These are phyloP conservation scores for Automeris io DNA, from an alignment of 2,888 invertebrate species.

Conservation along the genomic window DNA sequence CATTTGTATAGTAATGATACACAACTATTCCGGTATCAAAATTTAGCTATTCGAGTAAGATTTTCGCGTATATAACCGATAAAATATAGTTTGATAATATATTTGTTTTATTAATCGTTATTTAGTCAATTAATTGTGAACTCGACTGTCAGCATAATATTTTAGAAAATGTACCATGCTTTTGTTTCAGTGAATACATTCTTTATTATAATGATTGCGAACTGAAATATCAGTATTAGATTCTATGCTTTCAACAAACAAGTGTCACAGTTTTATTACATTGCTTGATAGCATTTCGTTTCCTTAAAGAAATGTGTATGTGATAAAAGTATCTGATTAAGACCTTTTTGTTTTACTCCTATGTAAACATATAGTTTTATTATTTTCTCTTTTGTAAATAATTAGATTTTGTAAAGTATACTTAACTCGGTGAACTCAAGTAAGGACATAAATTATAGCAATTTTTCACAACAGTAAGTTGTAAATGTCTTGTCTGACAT, in stretches of 20 bases:
- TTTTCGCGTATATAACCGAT: too few relatives aligned
- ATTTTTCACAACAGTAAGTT: conserved; percentile 16
- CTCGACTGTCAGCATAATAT: too few relatives aligned
- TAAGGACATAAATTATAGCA: conserved; percentile 15
- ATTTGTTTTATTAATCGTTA: too few relatives aligned
- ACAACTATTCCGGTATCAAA: too few relatives aligned
- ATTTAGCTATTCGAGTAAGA: too few relatives aligned
- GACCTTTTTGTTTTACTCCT: conserved; percentile 59
- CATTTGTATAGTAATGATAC: too few relatives aligned
- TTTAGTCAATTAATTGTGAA: too few relatives aligned
- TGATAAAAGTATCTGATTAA: conserved; percentile 66
- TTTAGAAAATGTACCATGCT: too few relatives aligned
- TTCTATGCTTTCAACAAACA: conserved; percentile 49
- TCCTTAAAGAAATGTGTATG: conserved; percentile 55
- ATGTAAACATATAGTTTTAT: conserved; percentile 54
- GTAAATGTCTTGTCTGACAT: not conserved
- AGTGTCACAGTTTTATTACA: conserved; percentile 35
- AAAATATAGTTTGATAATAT: too few relatives aligned
- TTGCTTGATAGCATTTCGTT: conserved; percentile 30
- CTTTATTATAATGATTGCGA: not conserved
- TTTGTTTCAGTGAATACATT: too few relatives aligned
- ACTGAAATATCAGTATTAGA: conserved; percentile 33
- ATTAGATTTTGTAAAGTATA: conserved; percentile 54
- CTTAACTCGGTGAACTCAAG: conserved; percentile 31
- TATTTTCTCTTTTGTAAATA: conserved; percentile 56